These are phyloP conservation scores for Meda fulgida DNA, from an alignment of 2,797 vertebrate genomes.

Conservation along the genomic window DNA sequence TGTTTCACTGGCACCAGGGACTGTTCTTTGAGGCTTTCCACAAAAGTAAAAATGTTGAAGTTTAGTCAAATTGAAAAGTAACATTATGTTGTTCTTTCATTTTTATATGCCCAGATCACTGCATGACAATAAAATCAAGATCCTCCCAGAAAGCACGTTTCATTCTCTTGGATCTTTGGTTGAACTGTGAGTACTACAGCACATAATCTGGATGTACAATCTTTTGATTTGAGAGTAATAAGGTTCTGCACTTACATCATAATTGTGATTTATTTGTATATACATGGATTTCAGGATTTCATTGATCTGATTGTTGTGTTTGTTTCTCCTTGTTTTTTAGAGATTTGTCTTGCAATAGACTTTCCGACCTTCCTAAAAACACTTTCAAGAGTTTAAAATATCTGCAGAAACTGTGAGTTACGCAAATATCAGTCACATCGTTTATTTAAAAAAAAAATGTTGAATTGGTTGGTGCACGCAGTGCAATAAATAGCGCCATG, in stretches of 20 bases:
- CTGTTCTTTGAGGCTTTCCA: constrained; percentile 10
- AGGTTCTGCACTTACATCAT: background rate
- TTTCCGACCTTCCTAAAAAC: constrained; percentile 73
- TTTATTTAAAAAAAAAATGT: background rate
- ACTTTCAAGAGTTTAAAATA: constrained; percentile 74
- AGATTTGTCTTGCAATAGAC: constrained; percentile 79
- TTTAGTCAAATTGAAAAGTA: background rate
- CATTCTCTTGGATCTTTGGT: constrained; percentile 79
- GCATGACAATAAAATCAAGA: constrained; percentile 81
- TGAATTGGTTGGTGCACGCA: background rate
- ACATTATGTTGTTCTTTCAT: background rate
- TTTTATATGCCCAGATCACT: constrained; percentile 74
- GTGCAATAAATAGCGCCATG: background rate
- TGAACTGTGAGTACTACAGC: constrained; percentile 74
- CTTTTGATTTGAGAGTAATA: background rate
- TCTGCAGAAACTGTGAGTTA: constrained; percentile 58
- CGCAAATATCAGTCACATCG: background rate
- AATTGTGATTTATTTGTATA: background rate
- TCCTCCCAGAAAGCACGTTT: constrained; percentile 82
- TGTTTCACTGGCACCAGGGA: background rate
- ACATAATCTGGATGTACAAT: background rate
- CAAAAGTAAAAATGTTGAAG: background rate
- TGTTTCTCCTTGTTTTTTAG: constrained; percentile 63
- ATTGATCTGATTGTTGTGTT: constrained; percentile 4
- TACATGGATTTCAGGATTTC: background rate